Percentiles rank a stretch among this genome's conserved stretches.
Conservation (phyloP, 2,797 vertebrate genomes). For the Mionectes olivaceus region DNA sequence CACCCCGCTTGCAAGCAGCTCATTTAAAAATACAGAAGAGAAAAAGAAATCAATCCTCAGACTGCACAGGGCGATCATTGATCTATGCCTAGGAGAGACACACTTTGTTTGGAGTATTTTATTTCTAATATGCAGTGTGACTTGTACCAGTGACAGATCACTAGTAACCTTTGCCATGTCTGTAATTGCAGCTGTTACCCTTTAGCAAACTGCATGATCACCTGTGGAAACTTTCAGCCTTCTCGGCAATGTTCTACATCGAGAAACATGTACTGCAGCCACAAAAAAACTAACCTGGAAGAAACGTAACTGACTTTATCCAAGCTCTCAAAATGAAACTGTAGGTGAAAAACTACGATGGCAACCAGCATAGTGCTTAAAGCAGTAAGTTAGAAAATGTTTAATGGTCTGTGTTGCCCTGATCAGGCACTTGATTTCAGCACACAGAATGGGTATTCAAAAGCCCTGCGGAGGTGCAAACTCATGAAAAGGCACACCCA, state of each 20-base stretch:
- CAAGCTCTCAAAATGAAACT: background rate
- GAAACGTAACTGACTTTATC: background rate
- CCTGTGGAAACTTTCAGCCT: background rate
- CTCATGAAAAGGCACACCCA: background rate
- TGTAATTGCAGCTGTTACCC: background rate
- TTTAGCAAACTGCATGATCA: background rate
- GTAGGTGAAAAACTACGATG: background rate
- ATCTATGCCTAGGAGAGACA: background rate
- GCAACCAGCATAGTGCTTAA: background rate
- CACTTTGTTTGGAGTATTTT: background rate
- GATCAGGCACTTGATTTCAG: background rate
- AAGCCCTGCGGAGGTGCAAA: background rate
- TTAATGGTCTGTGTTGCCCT: background rate
- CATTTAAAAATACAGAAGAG: background rate
- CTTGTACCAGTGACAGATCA: background rate
- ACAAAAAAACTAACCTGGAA: background rate
- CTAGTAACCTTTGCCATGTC: background rate
- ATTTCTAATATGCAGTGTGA: background rate
- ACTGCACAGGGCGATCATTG: background rate
- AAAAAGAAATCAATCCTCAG: background rate
- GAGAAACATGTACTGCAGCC: fast-evolving
- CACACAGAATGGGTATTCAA: background rate
- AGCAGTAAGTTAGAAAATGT: background rate
- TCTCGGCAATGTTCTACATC: background rate
- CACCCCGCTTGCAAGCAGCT: background rate